These are phyloP conservation scores for Myotis findleyi DNA, from an alignment of 2,797 vertebrate species.

Conservation along the genomic window DNA sequence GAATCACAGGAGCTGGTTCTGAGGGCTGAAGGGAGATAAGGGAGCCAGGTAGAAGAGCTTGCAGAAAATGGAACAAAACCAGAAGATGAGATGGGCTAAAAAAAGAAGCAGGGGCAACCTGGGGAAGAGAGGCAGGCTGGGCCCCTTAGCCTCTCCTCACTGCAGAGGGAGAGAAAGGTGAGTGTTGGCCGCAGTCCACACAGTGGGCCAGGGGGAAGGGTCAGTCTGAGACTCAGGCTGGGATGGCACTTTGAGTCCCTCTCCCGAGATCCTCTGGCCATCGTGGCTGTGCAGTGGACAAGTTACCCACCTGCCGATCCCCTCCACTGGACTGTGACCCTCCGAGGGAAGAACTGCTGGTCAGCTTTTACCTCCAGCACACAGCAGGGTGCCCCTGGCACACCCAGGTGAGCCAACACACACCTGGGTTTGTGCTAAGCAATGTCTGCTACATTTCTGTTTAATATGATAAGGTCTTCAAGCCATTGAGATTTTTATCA, in stretches of 20 bases:
- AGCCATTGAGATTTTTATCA: background rate
- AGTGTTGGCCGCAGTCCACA: background rate
- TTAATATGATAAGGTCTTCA: background rate
- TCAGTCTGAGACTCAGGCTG: background rate
- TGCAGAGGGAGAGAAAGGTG: background rate
- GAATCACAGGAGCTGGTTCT: slow-evolving; percentile 77
- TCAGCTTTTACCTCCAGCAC: background rate
- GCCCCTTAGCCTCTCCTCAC: background rate
- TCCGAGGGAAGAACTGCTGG: background rate
- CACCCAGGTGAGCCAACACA: background rate
- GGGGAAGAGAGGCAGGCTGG: background rate
- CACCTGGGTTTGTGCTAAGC: background rate
- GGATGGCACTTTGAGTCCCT: background rate
- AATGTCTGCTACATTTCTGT: background rate
- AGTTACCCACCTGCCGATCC: background rate
- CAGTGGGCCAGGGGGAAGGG: fast-evolving
- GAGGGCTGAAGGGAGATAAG: slow-evolving; percentile 85
- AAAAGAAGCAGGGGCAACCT: slow-evolving; percentile 50
- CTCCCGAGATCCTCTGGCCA: background rate
- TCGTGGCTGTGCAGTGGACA: background rate
- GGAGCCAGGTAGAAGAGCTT: slow-evolving; percentile 78
- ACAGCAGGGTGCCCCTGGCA: background rate
- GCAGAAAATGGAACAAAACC: slow-evolving; percentile 86
- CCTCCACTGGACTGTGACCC: background rate
- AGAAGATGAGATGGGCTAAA: slow-evolving; percentile 73